Base-by-base conservation (phyloP, 92 coral and sea anemone species). In the Paragorgia papillata region DNA sequence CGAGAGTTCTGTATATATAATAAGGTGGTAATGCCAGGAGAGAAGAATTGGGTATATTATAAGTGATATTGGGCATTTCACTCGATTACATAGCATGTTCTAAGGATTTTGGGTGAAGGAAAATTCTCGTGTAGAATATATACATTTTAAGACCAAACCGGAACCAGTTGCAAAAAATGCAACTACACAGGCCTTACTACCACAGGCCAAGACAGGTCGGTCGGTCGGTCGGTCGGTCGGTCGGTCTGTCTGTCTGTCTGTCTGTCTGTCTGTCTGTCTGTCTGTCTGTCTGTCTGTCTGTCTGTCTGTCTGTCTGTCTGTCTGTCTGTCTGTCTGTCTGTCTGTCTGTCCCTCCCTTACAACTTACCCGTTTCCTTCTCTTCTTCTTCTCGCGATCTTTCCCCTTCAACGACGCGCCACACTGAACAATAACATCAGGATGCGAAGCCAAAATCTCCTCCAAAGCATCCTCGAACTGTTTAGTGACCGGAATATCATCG, bases 341-440 rank as follows among this genome's bases (percentile, higher is more conserved):
- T 46, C n/a, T 15, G 53, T 46, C n/a, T 15, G 53, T 7, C 53
- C 14, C 53, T 6, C 53, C n/a, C n/a, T 46, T 2, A 46, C 53
- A 79, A 62, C 97, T 85, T 61, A 90, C 97, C 91, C 91, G 92
- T 85, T 88, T 90, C 65, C 85, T 81, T 74, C 84, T 90, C 80
- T 88, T 85, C 64, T 66, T 90, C 80, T 88, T 85, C 3, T 85
- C 89, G 1, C 97, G 75, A 68, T 92, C 96, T 56, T 92, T 92
- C 2, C 97, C 97, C 66, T 73, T 83, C 88, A 88, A 88, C 40
- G 96, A 91, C 17, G 90, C 83, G 22, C 97, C 97, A 41, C 96
- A 92, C 62, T 87, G 90, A 48, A 92, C 97, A 60, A 71, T 81
- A 62, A 92, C 76, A 58, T 90, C 83, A 20, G 88, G 78, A 66